These are phyloP conservation scores for Apamea sordens DNA, from an alignment of 2,888 invertebrate genomes.

Conservation along the genomic window DNA sequence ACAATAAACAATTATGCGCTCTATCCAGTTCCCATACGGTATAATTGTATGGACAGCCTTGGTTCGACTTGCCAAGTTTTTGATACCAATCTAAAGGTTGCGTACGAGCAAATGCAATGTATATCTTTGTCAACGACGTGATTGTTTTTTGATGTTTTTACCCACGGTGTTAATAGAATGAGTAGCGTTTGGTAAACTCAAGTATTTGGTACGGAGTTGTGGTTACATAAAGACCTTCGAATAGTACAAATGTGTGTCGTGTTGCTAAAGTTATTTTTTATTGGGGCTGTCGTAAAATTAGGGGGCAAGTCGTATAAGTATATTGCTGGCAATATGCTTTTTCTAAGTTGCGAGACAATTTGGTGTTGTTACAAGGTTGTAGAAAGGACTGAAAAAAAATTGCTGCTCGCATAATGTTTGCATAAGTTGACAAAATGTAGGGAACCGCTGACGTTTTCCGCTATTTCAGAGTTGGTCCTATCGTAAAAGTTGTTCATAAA, in stretches of 20 bases:
- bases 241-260: conserved; percentile 37
- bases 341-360: not conserved
- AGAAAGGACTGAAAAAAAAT: no score
- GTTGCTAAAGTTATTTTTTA: conserved; percentile 49
- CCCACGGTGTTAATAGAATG: conserved; percentile 57
- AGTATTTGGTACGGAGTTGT: conserved; percentile 54
- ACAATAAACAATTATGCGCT: conserved; percentile 84
- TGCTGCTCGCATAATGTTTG: no score
- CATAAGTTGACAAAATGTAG: not conserved
- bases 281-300: conserved; percentile 26
- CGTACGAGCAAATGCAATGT: conserved; percentile 72
- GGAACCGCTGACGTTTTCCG: not conserved
- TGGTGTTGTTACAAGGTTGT: not conserved
- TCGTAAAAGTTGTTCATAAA: not conserved
- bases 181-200: conserved; percentile 53
- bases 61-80: conserved; percentile 78
- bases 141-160: conserved; percentile 62
- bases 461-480: not conserved
- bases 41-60: conserved; percentile 85
- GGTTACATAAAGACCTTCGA: conserved; percentile 42
- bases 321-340: not conserved
- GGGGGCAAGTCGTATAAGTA: not conserved
- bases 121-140: conserved; percentile 63
- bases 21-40: conserved; percentile 80
- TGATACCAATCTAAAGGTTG: conserved; percentile 86